These are phyloP conservation scores for Microchrysa polita DNA, from an alignment of 2,888 invertebrate genomes.

Conservation along the genomic window DNA sequence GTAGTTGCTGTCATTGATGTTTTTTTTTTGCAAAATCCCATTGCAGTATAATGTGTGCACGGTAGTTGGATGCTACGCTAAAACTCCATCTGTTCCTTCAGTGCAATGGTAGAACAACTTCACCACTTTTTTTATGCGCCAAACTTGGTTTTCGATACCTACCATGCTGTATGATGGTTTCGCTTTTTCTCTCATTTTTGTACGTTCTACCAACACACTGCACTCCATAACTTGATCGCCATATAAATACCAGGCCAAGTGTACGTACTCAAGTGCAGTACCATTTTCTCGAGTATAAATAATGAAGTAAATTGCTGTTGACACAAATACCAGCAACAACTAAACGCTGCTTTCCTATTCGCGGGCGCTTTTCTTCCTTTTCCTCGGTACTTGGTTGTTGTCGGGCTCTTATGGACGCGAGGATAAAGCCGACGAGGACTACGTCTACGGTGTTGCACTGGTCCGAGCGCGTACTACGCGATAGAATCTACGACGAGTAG, in stretches of 20 bases:
- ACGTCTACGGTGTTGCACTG: too few species aligned
- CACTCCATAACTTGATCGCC: conserved; percentile 29
- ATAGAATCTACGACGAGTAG: neutral
- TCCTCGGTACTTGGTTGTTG: neutral
- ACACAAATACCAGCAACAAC: conserved; percentile 49
- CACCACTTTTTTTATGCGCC: conserved; percentile 5
- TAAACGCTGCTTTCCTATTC: conserved; percentile 38
- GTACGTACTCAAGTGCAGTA: conserved; percentile 45
- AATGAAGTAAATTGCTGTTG: conserved; percentile 51
- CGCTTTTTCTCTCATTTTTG: neutral
- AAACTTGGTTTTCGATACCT: neutral
- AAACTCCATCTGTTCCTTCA: neutral
- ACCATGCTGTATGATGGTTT: neutral
- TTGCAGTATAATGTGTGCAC: conserved; percentile 31
- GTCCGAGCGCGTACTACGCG: too few species aligned
- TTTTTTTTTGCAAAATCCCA: neutral
- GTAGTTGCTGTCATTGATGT: too few species aligned
- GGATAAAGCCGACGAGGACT: too few species aligned
- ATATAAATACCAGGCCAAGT: conserved; percentile 49
- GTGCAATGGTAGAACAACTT: neutral
- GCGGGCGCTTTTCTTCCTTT: neutral
- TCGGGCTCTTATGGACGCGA: neutral
- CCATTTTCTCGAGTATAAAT: conserved; percentile 49
- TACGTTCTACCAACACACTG: conserved; percentile 3
- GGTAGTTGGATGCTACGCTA: conserved; percentile 23